phyloP scores from a whole-genome alignment of 2,888 invertebrate species.

The Leptinotarsa juncta region DNA sequence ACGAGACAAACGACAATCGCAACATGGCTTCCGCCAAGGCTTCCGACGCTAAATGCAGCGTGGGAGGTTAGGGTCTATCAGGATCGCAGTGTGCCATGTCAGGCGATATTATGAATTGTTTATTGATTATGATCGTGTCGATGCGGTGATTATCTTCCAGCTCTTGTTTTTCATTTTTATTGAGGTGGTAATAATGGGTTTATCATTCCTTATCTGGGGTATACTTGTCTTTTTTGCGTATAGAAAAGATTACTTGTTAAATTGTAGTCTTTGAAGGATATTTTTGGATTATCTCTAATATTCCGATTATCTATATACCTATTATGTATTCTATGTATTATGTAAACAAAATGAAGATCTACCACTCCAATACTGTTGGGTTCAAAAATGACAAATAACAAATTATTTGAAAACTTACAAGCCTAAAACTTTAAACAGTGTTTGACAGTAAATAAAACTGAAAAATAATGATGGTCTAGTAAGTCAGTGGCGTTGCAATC shows the following conservation, averaged over 20 bases:
- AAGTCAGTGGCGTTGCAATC: background rate
- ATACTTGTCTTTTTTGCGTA: slow-evolving; percentile 6
- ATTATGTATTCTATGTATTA: background rate
- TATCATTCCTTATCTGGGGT: slow-evolving; percentile 5
- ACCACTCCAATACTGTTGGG: background rate
- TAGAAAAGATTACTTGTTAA: background rate
- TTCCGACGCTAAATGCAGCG: slow-evolving; percentile 47
- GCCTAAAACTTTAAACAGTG: background rate
- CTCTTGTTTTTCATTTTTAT: slow-evolving; percentile 16
- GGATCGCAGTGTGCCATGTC: slow-evolving; percentile 17
- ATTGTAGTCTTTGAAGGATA: background rate
- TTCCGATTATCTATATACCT: too few species aligned
- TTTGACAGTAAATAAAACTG: background rate
- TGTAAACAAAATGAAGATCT: background rate
- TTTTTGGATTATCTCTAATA: too few species aligned
- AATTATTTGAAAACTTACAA: background rate
- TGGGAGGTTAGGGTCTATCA: slow-evolving; percentile 1
- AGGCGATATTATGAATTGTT: slow-evolving; percentile 23
- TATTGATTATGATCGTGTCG: slow-evolving; percentile 20
- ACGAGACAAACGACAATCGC: slow-evolving; percentile 52
- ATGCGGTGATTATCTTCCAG: slow-evolving; percentile 12
- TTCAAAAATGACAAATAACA: background rate
- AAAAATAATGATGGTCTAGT: background rate
- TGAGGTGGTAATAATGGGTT: slow-evolving; percentile 1
- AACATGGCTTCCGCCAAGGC: slow-evolving; percentile 58